These are phyloP conservation scores for Phytoseiulus persimilis DNA, from an alignment of 2,888 invertebrate species.

Conservation along the genomic window DNA sequence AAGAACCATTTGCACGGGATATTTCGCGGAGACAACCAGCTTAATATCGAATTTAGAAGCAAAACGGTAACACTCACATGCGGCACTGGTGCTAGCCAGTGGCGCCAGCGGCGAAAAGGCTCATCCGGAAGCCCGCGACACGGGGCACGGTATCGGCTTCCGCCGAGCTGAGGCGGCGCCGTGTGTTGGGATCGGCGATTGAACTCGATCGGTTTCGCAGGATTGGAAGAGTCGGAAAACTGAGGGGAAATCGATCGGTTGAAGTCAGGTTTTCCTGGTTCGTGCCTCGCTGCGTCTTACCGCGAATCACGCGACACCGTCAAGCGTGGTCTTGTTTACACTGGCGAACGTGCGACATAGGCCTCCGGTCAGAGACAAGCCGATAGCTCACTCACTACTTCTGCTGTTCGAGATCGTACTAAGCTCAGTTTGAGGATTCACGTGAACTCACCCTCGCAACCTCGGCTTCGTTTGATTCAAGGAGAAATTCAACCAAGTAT, in stretches of 20 bases:
- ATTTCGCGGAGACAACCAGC: background rate
- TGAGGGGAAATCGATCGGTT: too few species aligned
- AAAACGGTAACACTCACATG: background rate
- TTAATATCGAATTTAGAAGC: background rate
- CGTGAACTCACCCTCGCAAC: too few species aligned
- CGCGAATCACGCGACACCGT: background rate
- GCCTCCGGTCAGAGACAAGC: background rate
- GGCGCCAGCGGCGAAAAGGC: conserved; percentile 36
- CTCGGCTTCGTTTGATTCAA: too few species aligned
- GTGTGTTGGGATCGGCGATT: background rate
- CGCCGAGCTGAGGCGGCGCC: background rate
- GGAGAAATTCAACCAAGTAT: too few species aligned
- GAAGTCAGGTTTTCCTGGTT: too few species aligned
- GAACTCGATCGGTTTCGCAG: background rate
- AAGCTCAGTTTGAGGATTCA: too few species aligned
- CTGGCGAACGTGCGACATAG: background rate
- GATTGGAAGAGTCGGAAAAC: background rate
- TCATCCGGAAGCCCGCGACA: conserved; percentile 23
- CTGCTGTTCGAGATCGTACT: too few species aligned
- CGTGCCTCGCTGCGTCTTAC: too few species aligned
- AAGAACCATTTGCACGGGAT: background rate
- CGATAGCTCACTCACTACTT: background rate
- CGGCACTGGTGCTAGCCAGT: conserved; percentile 28
- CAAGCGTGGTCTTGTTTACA: background rate
- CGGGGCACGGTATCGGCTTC: conserved; percentile 15